Conservation (phyloP, 1,140 invertebrate genomes). For the Drosophila pachea region DNA sequence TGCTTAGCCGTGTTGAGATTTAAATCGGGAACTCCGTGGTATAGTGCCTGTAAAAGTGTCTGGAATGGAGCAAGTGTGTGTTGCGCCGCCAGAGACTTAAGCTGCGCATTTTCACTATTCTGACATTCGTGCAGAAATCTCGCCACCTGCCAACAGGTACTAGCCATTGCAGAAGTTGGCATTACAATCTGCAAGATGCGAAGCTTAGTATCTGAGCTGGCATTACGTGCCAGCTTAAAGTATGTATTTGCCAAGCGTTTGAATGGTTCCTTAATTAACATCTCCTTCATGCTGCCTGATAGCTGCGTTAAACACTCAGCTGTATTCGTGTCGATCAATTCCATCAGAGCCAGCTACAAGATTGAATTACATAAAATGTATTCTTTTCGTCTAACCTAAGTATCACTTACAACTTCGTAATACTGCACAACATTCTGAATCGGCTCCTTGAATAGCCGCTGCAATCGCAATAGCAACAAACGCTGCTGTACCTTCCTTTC, state of each 20-base stretch:
- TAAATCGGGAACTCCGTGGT: neutral
- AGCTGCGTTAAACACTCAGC: constrained; percentile 30
- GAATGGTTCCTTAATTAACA: constrained; percentile 13
- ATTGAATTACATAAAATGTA: neutral
- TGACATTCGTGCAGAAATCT: constrained; percentile 40
- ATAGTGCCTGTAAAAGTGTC: constrained; percentile 14
- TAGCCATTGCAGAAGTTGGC: neutral
- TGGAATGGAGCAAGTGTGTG: neutral
- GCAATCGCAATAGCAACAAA: constrained; percentile 34
- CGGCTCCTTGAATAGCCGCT: constrained; percentile 1
- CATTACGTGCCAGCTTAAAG: constrained; percentile 28
- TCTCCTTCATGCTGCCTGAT: constrained; percentile 11
- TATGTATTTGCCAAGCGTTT: constrained; percentile 24
- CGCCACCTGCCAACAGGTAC: constrained; percentile 44
- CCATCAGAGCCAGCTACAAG: constrained; percentile 31
- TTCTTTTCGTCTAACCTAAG: neutral
- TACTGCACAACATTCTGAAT: constrained; percentile 35
- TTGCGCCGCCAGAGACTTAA: constrained; percentile 31
- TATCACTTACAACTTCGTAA: constrained; percentile 52
- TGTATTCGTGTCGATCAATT: constrained; percentile 23
- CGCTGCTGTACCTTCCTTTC: constrained; percentile 15
- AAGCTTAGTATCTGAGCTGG: constrained; percentile 11
- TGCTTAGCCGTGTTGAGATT: neutral
- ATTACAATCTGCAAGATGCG: constrained; percentile 31
- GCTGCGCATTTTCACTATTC: constrained; percentile 10